These are phyloP conservation scores for Nipponia nippon DNA, from an alignment of 2,113 vertebrate species.

Conservation along the genomic window DNA sequence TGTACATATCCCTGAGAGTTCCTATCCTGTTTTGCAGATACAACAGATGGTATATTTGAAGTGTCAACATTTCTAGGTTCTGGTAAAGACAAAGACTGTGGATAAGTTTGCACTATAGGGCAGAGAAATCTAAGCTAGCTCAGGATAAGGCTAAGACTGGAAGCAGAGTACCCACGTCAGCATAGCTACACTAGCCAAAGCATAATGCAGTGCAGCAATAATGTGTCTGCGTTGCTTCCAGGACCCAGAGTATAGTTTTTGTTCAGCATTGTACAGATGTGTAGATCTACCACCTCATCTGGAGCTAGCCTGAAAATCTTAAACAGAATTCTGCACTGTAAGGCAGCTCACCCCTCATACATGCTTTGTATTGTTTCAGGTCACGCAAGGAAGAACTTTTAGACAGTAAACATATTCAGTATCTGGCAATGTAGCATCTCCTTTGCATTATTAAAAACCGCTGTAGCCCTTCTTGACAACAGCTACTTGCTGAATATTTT, in stretches of 20 bases:
- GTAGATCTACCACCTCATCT: slow-evolving; percentile 28
- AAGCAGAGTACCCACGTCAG: background rate
- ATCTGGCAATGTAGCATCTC: background rate
- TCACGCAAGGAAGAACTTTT: slow-evolving; percentile 11
- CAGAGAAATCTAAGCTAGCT: background rate
- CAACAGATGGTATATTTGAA: background rate
- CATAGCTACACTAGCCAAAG: background rate
- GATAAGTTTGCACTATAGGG: background rate
- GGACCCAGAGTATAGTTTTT: background rate
- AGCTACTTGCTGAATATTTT: background rate
- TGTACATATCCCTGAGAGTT: background rate
- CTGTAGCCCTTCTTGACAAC: background rate
- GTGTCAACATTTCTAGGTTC: background rate
- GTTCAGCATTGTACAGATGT: slow-evolving; percentile 1
- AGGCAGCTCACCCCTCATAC: background rate
- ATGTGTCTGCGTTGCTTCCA: background rate
- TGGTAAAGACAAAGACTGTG: background rate
- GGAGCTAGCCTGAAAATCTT: slow-evolving; percentile 24
- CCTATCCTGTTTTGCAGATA: background rate
- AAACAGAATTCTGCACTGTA: background rate
- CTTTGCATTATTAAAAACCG: background rate
- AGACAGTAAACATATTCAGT: background rate
- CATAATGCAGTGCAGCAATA: slow-evolving; percentile 25
- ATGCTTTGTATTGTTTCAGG: slow-evolving; percentile 7
- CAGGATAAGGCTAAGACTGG: background rate